Conservation (phyloP, 2,888 invertebrate species). For the Chesias legatella region DNA sequence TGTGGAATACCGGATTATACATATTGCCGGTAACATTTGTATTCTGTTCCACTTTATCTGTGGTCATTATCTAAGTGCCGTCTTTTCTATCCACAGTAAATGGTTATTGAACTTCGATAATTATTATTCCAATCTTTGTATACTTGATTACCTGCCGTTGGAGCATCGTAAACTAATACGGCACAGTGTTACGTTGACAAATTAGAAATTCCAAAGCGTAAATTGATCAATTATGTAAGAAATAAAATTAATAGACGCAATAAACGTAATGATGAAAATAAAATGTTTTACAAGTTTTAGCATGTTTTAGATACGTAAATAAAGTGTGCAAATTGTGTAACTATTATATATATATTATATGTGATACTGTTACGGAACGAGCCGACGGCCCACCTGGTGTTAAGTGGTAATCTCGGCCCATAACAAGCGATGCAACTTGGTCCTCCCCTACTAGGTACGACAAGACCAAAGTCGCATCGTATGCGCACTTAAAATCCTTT, state of each 20-base stretch:
- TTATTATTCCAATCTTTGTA: conserved; percentile 5
- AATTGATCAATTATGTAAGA: conserved; percentile 12
- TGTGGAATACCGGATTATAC: too few species aligned
- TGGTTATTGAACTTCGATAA: conserved; percentile 13
- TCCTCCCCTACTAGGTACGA: too few species aligned
- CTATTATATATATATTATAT: too few species aligned
- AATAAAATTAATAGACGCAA: conserved; percentile 3
- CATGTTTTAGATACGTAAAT: conserved; percentile 13
- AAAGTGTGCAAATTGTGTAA: conserved; percentile 13
- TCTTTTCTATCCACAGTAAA: too few species aligned
- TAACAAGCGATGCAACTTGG: too few species aligned
- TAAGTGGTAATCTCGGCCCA: too few species aligned
- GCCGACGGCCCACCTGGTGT: too few species aligned
- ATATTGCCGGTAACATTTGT: too few species aligned
- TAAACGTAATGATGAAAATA: conserved; percentile 21
- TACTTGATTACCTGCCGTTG: conserved; percentile 6
- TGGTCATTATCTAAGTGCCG: conserved; percentile 5
- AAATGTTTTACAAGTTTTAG: conserved; percentile 24
- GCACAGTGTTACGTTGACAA: conserved; percentile 3
- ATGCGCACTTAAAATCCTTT: too few species aligned
- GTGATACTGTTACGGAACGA: too few species aligned
- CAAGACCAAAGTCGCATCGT: too few species aligned
- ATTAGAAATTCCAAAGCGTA: conserved; percentile 7
- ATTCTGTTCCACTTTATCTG: background rate
- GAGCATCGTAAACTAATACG: conserved; percentile 15